Base-by-base conservation (phyloP, 30 jellyfish, hydroid and myxozoan genomes). In the Turritopsis rubra region DNA sequence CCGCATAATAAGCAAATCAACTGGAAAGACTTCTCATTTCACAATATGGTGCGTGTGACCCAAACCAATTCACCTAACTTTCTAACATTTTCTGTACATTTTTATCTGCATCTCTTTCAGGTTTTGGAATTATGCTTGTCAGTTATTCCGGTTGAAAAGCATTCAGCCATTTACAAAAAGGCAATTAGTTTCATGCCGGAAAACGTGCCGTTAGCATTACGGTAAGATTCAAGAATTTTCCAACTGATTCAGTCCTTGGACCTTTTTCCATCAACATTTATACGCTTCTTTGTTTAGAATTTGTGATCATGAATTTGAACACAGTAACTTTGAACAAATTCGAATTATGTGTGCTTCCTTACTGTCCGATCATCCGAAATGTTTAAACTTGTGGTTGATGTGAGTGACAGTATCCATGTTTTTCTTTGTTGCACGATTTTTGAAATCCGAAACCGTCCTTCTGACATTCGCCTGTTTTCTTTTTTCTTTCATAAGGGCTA, bases 11-110 rank as follows among this genome's bases (percentile, higher is more conserved):
- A 20, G 1, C 28, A 54, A 60, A 21, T 53, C 21, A 79, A 24
- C 72, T 90, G 95, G 95, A 79, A 85, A 81, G 97, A 90, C 71
- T 90, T 28, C 80, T 27, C 87, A 0, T 85, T 90, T 52, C 97
- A 90, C 52, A 90, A 90, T 70, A 60, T 54, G 97, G 97, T 89
- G 20, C 31, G 90, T 54, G 22, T 9, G 25, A 52, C 52, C 53
- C 29, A n/a, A 7, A 1, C 9, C 23, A n/a, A n/a, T n/a, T n/a
- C n/a, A n/a, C n/a, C n/a, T n/a, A n/a, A n/a, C n/a, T n/a, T n/a
- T n/a, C n/a, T n/a, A n/a, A n/a, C n/a, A n/a, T n/a, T n/a, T n/a
- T n/a, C n/a, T n/a, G n/a, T n/a, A n/a, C n/a, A n/a, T n/a, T n/a
- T n/a, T n/a, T n/a, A n/a, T n/a, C n/a, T n/a, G n/a, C n/a, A n/a